Evolutionary conservation across 2,888 invertebrate genomes (phyloP).

Genomic region (Brenthis daphne): DNA sequence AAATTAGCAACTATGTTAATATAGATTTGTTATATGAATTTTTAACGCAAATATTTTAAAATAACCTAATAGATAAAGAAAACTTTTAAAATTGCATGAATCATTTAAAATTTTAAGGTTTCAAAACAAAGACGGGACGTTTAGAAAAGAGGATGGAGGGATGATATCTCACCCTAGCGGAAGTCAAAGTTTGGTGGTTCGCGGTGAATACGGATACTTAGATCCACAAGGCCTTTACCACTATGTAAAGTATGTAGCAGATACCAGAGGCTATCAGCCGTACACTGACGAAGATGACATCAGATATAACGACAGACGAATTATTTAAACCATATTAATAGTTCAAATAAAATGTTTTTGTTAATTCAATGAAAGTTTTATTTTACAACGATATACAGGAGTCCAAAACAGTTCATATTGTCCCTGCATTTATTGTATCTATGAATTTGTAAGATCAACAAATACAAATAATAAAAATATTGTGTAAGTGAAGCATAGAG

Average conservation of each 20-base stretch:
- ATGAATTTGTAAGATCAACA: too few species aligned
- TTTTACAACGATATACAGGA: too few species aligned
- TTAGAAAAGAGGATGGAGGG: conserved; percentile 76
- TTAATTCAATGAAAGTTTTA: not conserved
- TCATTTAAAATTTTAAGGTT: conserved; percentile 53
- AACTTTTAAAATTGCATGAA: not conserved
- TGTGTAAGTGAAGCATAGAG: too few species aligned
- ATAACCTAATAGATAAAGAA: not conserved
- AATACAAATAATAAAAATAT: too few species aligned
- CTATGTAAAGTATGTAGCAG: conserved; percentile 80
- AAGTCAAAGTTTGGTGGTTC: conserved; percentile 51
- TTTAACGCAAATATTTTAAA: too few species aligned
- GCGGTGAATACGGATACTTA: conserved; percentile 79
- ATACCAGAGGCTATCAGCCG: conserved; percentile 80
- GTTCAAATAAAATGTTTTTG: conserved; percentile 5
- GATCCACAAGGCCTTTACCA: conserved; percentile 71
- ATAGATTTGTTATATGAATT: too few species aligned
- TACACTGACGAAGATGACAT: conserved; percentile 51
- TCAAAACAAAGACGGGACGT: conserved; percentile 76
- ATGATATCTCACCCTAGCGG: conserved; percentile 48
- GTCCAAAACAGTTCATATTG: too few species aligned
- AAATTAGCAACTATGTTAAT: too few species aligned
- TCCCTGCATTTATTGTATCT: too few species aligned
- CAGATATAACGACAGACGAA: conserved; percentile 69
- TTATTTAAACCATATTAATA: conserved; percentile 50